A percentile compares a stretch with the other conserved stretches of the same genome.
These are phyloP conservation scores for Hippocampus kuda DNA, from an alignment of 2,797 vertebrate genomes.

Conservation along the genomic window DNA sequence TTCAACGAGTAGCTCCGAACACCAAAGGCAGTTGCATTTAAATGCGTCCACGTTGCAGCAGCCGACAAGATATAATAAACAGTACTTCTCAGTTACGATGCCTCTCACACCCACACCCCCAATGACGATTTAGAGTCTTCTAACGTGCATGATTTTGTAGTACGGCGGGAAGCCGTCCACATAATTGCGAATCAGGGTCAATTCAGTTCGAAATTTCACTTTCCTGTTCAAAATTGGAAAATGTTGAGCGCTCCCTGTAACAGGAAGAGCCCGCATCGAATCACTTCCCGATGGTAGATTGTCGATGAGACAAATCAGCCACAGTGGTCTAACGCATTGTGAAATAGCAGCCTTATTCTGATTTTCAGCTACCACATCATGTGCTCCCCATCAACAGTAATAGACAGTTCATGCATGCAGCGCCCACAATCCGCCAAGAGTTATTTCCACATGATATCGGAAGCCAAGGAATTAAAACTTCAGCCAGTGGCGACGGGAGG, in stretches of 20 bases:
- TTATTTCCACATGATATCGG: conserved; percentile 57
- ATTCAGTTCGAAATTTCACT: neutral
- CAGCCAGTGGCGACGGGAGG: conserved; percentile 42
- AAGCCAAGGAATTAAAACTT: conserved; percentile 60
- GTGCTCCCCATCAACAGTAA: conserved; percentile 1
- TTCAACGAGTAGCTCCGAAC: no score
- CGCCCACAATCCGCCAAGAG: conserved; percentile 19
- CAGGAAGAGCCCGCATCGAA: neutral
- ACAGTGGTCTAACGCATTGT: neutral
- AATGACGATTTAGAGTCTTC: no score
- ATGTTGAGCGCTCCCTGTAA: neutral
- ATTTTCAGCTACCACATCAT: neutral
- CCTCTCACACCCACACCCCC: no score
- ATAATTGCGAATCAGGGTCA: neutral
- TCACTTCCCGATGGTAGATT: neutral
- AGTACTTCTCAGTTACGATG: no score
- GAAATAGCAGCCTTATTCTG: neutral
- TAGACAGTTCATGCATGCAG: conserved; percentile 1
- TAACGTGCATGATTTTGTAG: no score
- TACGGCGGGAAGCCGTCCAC: neutral
- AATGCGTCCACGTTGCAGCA: no score
- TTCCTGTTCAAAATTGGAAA: neutral
- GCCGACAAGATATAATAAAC: no score
- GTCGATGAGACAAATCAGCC: neutral
- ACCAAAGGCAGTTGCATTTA: no score